Conservation (phyloP, 2,797 vertebrate species). For the Parauchenoglanis ngamensis region DNA sequence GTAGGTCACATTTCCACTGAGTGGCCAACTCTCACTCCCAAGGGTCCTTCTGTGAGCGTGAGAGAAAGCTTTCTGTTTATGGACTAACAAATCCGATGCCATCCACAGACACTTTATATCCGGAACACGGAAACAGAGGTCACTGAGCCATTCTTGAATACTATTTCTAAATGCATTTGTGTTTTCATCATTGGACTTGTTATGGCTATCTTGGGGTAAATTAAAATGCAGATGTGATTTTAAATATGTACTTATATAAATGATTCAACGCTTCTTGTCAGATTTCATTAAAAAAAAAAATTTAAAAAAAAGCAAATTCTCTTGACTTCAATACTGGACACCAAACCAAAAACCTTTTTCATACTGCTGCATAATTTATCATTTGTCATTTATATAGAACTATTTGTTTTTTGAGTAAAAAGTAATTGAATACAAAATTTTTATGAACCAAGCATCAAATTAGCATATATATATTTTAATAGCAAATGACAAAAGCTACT, state of each 20-base stretch:
- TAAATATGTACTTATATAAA: not conserved
- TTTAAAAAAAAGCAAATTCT: too few relatives aligned
- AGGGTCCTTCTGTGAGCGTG: not conserved
- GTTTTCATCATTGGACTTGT: not conserved
- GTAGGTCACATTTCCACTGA: slow-evolving; percentile 51
- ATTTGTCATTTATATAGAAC: not conserved
- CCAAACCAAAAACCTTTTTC: not conserved
- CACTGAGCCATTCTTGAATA: not conserved
- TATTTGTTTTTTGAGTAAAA: not conserved
- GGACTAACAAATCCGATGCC: slow-evolving; percentile 30
- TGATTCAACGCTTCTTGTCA: not conserved
- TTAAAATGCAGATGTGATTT: not conserved
- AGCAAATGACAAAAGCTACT: not conserved
- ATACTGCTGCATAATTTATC: not conserved
- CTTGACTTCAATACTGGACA: not conserved
- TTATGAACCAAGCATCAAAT: not conserved
- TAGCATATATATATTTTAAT: not conserved
- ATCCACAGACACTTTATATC: slow-evolving; percentile 29
- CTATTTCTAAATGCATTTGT: not conserved
- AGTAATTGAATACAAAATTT: not conserved
- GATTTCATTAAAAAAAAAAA: not conserved
- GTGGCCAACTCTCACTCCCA: slow-evolving; percentile 39
- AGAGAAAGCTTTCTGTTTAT: slow-evolving; percentile 36
- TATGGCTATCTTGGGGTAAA: not conserved
- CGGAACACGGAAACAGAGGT: not conserved